Evolutionary conservation across 2,113 vertebrate genomes (phyloP).

Genomic region (Potamarius usumacintae): DNA sequence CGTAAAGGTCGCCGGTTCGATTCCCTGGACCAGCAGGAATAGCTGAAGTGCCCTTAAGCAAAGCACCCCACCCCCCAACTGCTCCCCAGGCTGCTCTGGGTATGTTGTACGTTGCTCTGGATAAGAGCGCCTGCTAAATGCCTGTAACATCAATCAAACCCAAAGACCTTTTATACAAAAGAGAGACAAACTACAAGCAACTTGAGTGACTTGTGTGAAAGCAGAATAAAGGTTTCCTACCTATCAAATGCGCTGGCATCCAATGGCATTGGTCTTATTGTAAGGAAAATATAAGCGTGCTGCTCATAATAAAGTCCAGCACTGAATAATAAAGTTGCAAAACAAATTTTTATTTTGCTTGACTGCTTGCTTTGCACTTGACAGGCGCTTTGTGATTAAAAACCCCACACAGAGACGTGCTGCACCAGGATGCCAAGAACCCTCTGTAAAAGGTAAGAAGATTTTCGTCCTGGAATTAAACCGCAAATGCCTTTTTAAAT

Average conservation of each 20-base stretch:
- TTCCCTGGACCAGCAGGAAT: too few relatives aligned
- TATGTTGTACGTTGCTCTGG: too few relatives aligned
- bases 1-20: too few relatives aligned
- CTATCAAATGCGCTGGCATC: too few relatives aligned
- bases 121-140: too few relatives aligned
- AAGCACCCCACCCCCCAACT: too few relatives aligned
- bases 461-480: constrained; percentile 3
- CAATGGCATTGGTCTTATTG: too few relatives aligned
- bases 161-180: not conserved
- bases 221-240: not conserved
- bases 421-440: not conserved
- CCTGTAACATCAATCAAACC: not conserved
- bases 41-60: too few relatives aligned
- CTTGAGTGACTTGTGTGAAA: not conserved
- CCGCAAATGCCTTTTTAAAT: not conserved
- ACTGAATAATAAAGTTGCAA: not conserved
- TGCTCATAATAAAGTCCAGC: not conserved
- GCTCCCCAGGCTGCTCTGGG: too few relatives aligned
- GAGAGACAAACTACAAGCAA: not conserved
- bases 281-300: not conserved
- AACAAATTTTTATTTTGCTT: not conserved
- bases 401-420: not conserved
- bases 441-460: not conserved
- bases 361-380: not conserved
- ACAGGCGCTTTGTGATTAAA: constrained; percentile 11